Percentiles rank a stretch among this genome's conserved stretches.
These are phyloP conservation scores for Melanotaenia nigrans DNA, from an alignment of 2,797 vertebrate species.

Conservation along the genomic window DNA sequence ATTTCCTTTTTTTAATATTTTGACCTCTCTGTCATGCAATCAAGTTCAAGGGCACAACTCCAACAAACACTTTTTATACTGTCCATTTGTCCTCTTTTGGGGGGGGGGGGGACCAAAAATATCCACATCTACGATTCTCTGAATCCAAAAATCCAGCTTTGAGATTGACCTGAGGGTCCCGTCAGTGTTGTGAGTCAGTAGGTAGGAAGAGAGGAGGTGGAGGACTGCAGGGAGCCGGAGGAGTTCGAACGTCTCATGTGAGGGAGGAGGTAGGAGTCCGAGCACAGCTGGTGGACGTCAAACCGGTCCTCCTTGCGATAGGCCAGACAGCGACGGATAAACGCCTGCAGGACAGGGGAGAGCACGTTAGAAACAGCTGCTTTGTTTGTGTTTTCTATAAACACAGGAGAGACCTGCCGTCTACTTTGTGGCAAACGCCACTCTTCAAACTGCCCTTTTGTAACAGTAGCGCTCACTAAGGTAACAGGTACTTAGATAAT, in stretches of 20 bases:
- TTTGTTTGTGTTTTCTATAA: background rate
- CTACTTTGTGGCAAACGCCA: background rate
- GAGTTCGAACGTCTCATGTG: slow-evolving; percentile 99
- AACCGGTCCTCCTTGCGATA: slow-evolving; percentile 98
- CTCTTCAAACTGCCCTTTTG: background rate
- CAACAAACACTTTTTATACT: background rate
- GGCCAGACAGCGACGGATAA: slow-evolving; percentile 97
- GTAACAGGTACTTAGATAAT: background rate
- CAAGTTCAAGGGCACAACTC: slow-evolving; percentile 40
- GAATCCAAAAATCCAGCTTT: slow-evolving; percentile 34
- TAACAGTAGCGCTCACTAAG: background rate
- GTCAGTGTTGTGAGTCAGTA: slow-evolving; percentile 64
- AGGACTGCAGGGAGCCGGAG: slow-evolving; percentile 93
- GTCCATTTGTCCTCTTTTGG: slow-evolving; percentile 26
- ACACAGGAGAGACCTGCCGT: background rate
- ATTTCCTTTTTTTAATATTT: background rate
- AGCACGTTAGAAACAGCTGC: background rate
- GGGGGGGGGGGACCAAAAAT: background rate
- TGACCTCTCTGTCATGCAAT: background rate
- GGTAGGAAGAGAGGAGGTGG: slow-evolving; percentile 84
- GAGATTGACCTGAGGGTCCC: slow-evolving; percentile 37
- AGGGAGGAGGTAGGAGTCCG: slow-evolving; percentile 97
- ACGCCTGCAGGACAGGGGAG: slow-evolving; percentile 83
- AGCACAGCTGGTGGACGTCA: slow-evolving; percentile 97
- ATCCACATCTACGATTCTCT: slow-evolving; percentile 35